A percentile compares a stretch with the other conserved stretches of the same genome.
phyloP scores from a whole-genome alignment of 2,888 invertebrate genomes.

The Acholoe squamosa region DNA sequence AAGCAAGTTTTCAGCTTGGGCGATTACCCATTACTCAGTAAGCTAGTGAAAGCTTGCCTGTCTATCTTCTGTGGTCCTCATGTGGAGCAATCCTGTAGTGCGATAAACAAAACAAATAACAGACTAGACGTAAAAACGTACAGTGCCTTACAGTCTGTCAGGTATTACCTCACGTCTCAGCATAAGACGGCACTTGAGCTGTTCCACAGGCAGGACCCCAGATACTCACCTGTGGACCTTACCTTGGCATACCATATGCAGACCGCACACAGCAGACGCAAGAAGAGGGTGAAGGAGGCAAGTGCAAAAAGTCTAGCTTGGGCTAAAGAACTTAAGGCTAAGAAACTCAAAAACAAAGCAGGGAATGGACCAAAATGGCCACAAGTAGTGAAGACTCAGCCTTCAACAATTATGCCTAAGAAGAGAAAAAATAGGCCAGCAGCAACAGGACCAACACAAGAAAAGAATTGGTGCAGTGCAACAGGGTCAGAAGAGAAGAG shows the following conservation, averaged over 20 bases:
- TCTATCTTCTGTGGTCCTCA: constrained; percentile 17
- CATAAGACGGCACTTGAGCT: background rate
- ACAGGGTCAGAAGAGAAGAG: no score
- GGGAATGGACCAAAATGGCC: no score
- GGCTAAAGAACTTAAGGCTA: no score
- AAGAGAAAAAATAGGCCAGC: no score
- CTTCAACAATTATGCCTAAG: no score
- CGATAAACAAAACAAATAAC: constrained; percentile 9
- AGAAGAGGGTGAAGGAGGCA: background rate
- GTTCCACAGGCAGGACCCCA: background rate
- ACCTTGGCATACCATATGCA: background rate
- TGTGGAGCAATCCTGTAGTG: background rate
- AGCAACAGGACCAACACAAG: no score
- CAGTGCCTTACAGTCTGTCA: background rate
- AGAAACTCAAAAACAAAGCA: no score
- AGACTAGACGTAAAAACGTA: background rate
- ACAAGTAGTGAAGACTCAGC: no score
- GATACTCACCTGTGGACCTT: background rate
- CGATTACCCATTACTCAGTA: background rate
- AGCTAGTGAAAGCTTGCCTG: constrained; percentile 22
- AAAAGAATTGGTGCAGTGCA: no score
- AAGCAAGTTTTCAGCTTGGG: background rate
- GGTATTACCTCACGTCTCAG: constrained; percentile 7
- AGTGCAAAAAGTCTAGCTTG: background rate
- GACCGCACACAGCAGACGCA: background rate